Base-by-base conservation (phyloP, 2,797 vertebrate species). In the Myotis daubentonii region DNA sequence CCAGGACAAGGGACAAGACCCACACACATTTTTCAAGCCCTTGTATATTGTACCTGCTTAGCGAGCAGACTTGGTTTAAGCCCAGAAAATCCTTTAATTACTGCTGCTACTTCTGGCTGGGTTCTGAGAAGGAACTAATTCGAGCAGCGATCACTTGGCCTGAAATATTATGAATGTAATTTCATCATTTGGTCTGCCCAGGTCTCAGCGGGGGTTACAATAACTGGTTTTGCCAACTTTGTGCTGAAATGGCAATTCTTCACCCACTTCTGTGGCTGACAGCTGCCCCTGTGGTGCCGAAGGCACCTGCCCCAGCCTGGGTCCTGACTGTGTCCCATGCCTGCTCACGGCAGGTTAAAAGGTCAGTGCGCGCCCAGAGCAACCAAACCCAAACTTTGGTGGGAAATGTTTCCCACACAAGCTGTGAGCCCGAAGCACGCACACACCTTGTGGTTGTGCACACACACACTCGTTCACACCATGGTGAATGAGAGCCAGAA, bases 81-180 rank as follows among this genome's bases (percentile, higher is more conserved):
- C 60, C 92, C 76, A 87, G 70, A 92, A 94, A 95, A 94, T 94
- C 92, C 95, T 92, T 85, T 95, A 91, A 95, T 97, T 96, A 85
- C 47, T 9, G 49, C 10, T 4, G 51, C 89, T 90, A 47, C 87
- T 92, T 89, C 91, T 94, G 79, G 85, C 90, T 96, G 55, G 87
- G 51, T 76, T 93, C 79, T 95, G 92, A 62, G 78, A 75, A 93
- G 62, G 74, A 94, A 91, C 76, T 88, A 92, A 91, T 93, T 97
- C 30, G 57, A 94, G 19, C 90, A 57, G 53, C 5, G 85, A 94
- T 93, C 78, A 95, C 94, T 98, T 90, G 51, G 96, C 95, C 82
- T 5, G 94, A 97, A 96, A 92, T 36, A 80, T 74, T 94, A 96
- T 82, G 93, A 97, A 86, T 95, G 72, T 94, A 96, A 97, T 80